Conservation (phyloP, 2,113 vertebrate species). For the Pedetes capensis region DNA sequence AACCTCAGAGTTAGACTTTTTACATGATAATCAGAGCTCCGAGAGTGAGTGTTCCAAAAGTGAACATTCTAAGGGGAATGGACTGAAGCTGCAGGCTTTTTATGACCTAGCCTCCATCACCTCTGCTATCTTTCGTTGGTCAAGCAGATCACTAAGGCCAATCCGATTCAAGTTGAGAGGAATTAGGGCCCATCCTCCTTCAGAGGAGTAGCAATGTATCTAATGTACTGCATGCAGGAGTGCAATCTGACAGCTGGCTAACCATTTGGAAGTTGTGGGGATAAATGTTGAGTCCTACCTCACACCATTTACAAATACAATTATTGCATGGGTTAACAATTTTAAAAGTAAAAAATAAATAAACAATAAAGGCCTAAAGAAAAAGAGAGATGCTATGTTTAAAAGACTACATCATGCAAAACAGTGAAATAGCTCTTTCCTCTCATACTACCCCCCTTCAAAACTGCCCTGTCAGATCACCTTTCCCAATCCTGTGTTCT, state of each 20-base stretch:
- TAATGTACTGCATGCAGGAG: neutral
- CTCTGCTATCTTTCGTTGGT: neutral
- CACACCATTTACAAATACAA: neutral
- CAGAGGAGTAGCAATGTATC: neutral
- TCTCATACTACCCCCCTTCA: neutral
- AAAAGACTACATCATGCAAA: neutral
- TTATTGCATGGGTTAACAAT: neutral
- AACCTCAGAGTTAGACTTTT: neutral
- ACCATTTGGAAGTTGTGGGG: neutral
- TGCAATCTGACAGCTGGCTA: neutral
- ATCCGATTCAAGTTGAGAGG: neutral
- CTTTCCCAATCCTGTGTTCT: neutral
- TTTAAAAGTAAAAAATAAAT: neutral
- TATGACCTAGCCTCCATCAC: neutral
- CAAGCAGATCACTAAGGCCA: neutral
- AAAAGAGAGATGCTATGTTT: neutral
- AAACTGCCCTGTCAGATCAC: neutral
- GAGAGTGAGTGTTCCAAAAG: neutral
- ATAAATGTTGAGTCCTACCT: neutral
- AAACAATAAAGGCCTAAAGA: neutral
- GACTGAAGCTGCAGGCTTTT: neutral
- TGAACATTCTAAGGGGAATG: neutral
- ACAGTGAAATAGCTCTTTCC: neutral
- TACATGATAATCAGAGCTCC: neutral
- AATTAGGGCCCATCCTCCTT: neutral